These are phyloP conservation scores for Buphagus erythrorhynchus DNA, from an alignment of 2,797 vertebrate species.

Conservation along the genomic window DNA sequence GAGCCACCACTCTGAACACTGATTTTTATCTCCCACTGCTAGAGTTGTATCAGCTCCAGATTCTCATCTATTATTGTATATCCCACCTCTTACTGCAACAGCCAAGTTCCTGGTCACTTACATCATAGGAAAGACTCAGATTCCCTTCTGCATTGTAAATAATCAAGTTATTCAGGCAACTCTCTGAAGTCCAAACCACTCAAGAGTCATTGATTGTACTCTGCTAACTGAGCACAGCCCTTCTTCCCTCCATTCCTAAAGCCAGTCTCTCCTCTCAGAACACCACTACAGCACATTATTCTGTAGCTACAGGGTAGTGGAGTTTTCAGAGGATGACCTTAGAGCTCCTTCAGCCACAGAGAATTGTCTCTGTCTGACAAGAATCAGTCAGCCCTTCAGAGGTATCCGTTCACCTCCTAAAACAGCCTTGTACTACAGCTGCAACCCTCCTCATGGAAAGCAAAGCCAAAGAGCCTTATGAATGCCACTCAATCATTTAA, in stretches of 20 bases:
- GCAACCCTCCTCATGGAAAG: not conserved
- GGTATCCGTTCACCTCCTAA: not conserved
- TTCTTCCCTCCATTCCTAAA: not conserved
- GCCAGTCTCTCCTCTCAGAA: not conserved
- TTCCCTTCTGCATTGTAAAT: not conserved
- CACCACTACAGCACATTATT: not conserved
- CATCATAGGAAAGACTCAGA: not conserved
- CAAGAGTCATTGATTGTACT: not conserved
- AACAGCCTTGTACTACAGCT: not conserved
- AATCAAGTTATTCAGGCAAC: not conserved
- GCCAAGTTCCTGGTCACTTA: not conserved
- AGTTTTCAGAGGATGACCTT: slow-evolving; percentile 11
- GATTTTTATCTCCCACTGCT: not conserved
- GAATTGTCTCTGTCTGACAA: not conserved
- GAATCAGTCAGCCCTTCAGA: slow-evolving; percentile 1
- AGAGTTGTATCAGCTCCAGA: not conserved
- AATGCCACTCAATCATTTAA: slow-evolving; percentile 10
- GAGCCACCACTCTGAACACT: not conserved
- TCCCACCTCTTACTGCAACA: not conserved
- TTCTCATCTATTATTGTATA: not conserved
- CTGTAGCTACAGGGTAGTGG: not conserved
- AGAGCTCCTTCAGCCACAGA: not conserved
- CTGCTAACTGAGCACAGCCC: not conserved
- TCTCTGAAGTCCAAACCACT: not conserved
- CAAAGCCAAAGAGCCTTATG: not conserved